Percentiles rank a stretch among this genome's conserved stretches.
Conservation (phyloP, 1,140 invertebrate species). For the Nymphalis io region DNA sequence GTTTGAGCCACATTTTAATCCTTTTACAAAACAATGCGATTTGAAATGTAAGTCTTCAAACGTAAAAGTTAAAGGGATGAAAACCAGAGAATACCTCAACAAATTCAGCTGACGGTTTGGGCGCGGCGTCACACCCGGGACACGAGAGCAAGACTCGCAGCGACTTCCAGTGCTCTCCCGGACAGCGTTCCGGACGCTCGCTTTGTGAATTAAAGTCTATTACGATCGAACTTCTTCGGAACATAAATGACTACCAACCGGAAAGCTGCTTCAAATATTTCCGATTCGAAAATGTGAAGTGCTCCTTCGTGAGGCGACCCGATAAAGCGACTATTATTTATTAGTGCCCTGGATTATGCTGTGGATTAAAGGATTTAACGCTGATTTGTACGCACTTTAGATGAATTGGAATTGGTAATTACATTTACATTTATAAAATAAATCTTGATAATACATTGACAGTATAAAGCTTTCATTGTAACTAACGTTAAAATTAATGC, state of each 20-base stretch:
- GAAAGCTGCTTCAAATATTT: slow-evolving; percentile 44
- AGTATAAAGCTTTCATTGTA: too few species aligned
- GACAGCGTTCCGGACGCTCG: slow-evolving; percentile 45
- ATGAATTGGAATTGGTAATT: slow-evolving; percentile 20
- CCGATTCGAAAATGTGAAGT: slow-evolving; percentile 54
- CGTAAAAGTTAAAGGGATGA: slow-evolving; percentile 45
- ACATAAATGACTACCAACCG: slow-evolving; percentile 48
- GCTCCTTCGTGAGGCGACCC: slow-evolving; percentile 19
- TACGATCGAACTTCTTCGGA: slow-evolving; percentile 57
- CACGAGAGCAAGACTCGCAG: slow-evolving; percentile 33
- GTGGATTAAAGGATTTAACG: slow-evolving; percentile 26
- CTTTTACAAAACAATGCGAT: slow-evolving; percentile 16
- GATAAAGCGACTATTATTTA: slow-evolving; percentile 10
- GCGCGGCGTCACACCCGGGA: slow-evolving; percentile 46
- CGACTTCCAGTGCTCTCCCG: slow-evolving; percentile 56
- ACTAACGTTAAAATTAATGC: too few species aligned
- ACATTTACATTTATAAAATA: not conserved
- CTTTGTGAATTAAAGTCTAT: slow-evolving; percentile 18
- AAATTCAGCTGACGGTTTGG: slow-evolving; percentile 43
- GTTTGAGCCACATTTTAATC: not conserved
- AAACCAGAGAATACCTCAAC: slow-evolving; percentile 42
- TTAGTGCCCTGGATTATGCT: slow-evolving; percentile 16
- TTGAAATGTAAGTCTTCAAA: slow-evolving; percentile 28
- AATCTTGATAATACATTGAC: too few species aligned
- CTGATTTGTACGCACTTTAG: slow-evolving; percentile 26